These are phyloP conservation scores for Drosophila melanocephala DNA, from an alignment of 2,888 invertebrate genomes.

Conservation along the genomic window DNA sequence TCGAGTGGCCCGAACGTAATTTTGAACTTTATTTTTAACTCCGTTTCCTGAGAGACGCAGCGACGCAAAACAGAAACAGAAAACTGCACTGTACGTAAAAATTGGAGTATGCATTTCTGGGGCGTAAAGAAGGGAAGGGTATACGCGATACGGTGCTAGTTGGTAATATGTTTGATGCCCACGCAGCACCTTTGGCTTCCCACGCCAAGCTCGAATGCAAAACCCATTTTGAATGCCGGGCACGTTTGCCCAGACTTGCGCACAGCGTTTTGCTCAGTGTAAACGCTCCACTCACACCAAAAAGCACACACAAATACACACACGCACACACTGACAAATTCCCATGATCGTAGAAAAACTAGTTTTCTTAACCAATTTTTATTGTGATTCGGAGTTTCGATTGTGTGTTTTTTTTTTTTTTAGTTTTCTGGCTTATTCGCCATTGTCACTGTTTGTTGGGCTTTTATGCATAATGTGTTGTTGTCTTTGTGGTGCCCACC, in stretches of 20 bases:
- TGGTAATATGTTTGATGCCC: constrained; percentile 44
- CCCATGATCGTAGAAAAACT: constrained; percentile 64
- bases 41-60: constrained; percentile 45
- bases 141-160: constrained; percentile 20
- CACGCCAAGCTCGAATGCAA: constrained; percentile 54
- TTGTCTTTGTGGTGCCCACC: constrained; percentile 43
- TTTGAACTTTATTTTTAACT: constrained; percentile 54
- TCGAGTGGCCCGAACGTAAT: constrained; percentile 37
- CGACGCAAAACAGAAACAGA: constrained; percentile 23
- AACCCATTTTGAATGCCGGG: constrained; percentile 58
- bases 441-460: constrained; percentile 39
- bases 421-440: constrained; percentile 42
- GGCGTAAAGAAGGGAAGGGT: constrained; percentile 14
- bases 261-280: constrained; percentile 65
- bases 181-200: constrained; percentile 64
- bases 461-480: constrained; percentile 66
- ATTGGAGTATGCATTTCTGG: constrained; percentile 31
- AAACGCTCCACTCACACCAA: constrained; percentile 37
- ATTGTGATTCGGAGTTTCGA: constrained; percentile 69
- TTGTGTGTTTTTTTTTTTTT: constrained; percentile 43
- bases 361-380: constrained; percentile 75
- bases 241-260: constrained; percentile 60
- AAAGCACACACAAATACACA: constrained; percentile 14
- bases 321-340: constrained; percentile 30
- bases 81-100: constrained; percentile 46